These are phyloP conservation scores for Acyrthosiphon pisum DNA, from an alignment of 1,140 invertebrate genomes.

Conservation along the genomic window DNA sequence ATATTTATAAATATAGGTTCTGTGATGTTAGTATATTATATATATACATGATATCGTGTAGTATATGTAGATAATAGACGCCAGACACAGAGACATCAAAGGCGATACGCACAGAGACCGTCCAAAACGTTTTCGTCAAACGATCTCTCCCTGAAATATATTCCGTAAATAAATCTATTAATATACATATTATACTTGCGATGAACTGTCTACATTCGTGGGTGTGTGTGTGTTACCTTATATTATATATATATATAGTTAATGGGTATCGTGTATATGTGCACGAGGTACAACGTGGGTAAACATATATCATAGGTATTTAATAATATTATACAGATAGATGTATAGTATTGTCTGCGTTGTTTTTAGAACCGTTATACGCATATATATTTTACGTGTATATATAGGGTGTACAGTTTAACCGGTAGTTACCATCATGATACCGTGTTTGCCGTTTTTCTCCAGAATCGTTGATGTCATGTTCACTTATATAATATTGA, in stretches of 20 bases:
- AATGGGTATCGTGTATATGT: too few relatives aligned
- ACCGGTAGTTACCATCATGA: background rate
- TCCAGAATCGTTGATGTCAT: too few relatives aligned
- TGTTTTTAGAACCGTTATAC: background rate
- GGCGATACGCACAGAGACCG: background rate
- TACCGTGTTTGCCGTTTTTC: too few relatives aligned
- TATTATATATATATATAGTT: too few relatives aligned
- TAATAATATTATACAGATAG: too few relatives aligned
- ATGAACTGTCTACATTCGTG: background rate
- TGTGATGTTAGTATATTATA: too few relatives aligned
- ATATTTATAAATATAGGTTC: too few relatives aligned
- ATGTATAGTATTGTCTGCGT: background rate
- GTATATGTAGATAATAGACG: background rate
- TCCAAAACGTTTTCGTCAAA: slow-evolving; percentile 14
- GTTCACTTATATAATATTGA: too few relatives aligned
- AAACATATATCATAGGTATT: background rate
- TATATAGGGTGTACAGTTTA: background rate
- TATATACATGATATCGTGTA: background rate
- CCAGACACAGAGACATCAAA: background rate
- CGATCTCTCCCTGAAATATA: background rate
- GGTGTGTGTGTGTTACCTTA: background rate
- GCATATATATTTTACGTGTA: background rate
- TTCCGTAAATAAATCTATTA: background rate
- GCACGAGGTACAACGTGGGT: background rate
- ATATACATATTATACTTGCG: background rate